A percentile compares a stretch with the other conserved stretches of the same genome.
Evolutionary conservation across 2,888 invertebrate genomes (phyloP).

Genomic region (Anarsia innoxiella): DNA sequence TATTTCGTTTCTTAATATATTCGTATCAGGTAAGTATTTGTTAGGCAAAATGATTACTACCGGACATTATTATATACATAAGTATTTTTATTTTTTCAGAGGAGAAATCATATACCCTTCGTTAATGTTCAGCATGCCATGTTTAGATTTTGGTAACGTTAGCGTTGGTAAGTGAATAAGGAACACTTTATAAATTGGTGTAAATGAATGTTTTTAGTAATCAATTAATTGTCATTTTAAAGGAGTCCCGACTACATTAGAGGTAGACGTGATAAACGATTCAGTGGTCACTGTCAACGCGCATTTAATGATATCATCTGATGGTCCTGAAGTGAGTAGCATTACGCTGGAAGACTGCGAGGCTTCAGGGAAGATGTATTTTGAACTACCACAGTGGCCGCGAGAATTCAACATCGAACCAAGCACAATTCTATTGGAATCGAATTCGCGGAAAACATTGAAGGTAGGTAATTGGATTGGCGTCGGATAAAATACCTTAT

Average conservation of each 20-base stretch:
- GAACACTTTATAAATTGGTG: too few species aligned
- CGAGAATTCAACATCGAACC: constrained; percentile 73
- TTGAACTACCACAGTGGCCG: constrained; percentile 58
- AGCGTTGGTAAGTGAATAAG: constrained; percentile 65
- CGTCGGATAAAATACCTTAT: too few species aligned
- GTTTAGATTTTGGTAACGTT: constrained; percentile 73
- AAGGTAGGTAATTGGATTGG: too few species aligned
- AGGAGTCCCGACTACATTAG: constrained; percentile 66
- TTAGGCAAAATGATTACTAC: background rate
- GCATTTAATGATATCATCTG: constrained; percentile 59
- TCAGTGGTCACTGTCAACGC: constrained; percentile 73
- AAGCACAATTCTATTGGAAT: constrained; percentile 53
- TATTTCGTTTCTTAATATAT: background rate
- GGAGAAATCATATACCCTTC: constrained; percentile 78
- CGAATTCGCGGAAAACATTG: constrained; percentile 56
- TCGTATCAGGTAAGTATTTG: background rate
- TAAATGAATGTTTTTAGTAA: background rate
- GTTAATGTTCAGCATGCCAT: constrained; percentile 65
- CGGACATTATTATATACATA: background rate
- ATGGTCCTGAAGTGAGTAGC: constrained; percentile 71
- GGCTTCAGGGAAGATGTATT: constrained; percentile 36
- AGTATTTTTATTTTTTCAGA: constrained; percentile 62
- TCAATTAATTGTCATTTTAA: constrained; percentile 9
- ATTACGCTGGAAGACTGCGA: constrained; percentile 65
- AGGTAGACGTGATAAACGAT: constrained; percentile 68